Evolutionary conservation across 1,140 invertebrate species (phyloP).

Genomic region (Pararge aegeria): DNA sequence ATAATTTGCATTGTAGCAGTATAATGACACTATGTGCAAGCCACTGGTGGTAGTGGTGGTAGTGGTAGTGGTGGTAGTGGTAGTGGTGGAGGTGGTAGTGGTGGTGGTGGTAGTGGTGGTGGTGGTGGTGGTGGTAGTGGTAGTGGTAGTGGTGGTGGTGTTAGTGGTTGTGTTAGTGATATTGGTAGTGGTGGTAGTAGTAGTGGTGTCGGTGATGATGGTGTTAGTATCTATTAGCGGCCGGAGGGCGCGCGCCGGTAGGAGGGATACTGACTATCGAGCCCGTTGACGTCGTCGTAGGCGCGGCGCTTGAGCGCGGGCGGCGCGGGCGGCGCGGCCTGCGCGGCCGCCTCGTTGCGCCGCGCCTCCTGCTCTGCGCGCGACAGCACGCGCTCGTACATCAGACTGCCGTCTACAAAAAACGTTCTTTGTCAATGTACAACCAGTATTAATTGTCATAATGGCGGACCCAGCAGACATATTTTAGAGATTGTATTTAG

Average conservation of each 20-base stretch:
- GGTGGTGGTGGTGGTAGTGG: neutral
- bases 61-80: too few species aligned
- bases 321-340: constrained; percentile 44
- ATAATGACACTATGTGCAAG: too few species aligned
- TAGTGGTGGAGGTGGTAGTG: too few species aligned
- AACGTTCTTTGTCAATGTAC: neutral
- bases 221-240: neutral
- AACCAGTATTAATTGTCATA: too few species aligned
- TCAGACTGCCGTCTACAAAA: constrained; percentile 86
- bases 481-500: too few species aligned
- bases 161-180: too few species aligned
- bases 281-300: constrained; percentile 94
- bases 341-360: constrained; percentile 74
- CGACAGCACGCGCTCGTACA: constrained; percentile 91
- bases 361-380: constrained; percentile 86
- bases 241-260: neutral
- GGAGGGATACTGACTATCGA: constrained; percentile 86
- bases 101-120: neutral
- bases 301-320: constrained; percentile 76
- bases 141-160: neutral
- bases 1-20: too few species aligned
- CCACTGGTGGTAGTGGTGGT: too few species aligned
- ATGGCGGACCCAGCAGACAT: too few species aligned
- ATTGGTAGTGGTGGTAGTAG: neutral
- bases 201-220: neutral